Percentiles rank a stretch among this genome's conserved stretches.
These are phyloP conservation scores for Epizoanthus scotinus DNA, from an alignment of 92 coral and sea anemone genomes.

Conservation along the genomic window DNA sequence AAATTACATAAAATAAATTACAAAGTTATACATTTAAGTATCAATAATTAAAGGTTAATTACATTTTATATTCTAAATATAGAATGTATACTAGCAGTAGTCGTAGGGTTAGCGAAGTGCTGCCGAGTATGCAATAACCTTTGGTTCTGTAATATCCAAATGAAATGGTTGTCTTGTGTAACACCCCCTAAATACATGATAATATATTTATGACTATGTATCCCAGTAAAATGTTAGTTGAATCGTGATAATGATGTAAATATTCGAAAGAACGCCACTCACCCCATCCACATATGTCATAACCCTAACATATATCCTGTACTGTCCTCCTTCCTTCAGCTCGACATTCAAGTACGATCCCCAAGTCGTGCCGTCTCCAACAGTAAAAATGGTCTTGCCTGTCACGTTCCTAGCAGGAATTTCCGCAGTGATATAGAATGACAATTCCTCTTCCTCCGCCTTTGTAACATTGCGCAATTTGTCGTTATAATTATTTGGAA, in stretches of 20 bases:
- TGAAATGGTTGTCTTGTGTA: too few species aligned
- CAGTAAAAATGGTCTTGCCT: background rate
- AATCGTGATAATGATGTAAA: background rate
- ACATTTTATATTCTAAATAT: too few species aligned
- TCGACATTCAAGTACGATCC: constrained; percentile 25
- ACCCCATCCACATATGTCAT: constrained; percentile 19
- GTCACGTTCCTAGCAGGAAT: constrained; percentile 5
- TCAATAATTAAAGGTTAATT: too few species aligned
- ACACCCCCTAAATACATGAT: too few species aligned
- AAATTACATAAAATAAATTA: too few species aligned
- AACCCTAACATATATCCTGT: constrained; percentile 8
- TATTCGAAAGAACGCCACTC: background rate
- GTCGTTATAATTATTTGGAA: constrained; percentile 4
- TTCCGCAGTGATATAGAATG: constrained; percentile 17
- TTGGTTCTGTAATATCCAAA: too few species aligned
- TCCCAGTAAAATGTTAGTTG: background rate
- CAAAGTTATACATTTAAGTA: too few species aligned
- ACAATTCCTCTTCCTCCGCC: constrained; percentile 6
- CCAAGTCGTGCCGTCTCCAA: constrained; percentile 25
- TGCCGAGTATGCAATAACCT: too few species aligned
- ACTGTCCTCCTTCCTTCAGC: constrained; percentile 18
- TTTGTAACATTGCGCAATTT: background rate
- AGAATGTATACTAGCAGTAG: too few species aligned
- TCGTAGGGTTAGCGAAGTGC: too few species aligned
- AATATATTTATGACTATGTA: background rate